phyloP scores from a whole-genome alignment of 1,140 invertebrate species.

The Sinonovacula constricta region DNA sequence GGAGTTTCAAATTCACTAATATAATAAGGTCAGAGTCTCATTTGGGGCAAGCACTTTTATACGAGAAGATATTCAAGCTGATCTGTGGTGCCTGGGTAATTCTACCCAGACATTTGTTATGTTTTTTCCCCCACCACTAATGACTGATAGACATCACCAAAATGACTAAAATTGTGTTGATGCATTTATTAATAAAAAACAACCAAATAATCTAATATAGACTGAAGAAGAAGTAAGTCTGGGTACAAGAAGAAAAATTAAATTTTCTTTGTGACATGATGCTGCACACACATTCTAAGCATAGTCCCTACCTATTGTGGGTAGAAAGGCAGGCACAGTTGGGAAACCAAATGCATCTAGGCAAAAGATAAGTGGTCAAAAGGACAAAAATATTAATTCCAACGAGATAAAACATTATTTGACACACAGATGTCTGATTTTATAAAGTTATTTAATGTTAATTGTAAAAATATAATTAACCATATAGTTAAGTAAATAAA shows the following conservation, averaged over 20 bases:
- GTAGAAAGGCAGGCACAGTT: constrained; percentile 49
- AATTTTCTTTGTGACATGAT: no score
- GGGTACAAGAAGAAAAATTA: neutral
- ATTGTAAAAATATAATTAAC: neutral
- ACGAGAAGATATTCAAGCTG: no score
- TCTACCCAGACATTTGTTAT: no score
- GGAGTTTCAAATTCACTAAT: no score
- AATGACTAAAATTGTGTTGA: neutral
- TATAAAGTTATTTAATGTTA: constrained; percentile 2
- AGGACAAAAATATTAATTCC: neutral
- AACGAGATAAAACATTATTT: neutral
- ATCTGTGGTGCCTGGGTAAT: no score
- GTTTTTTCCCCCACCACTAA: no score
- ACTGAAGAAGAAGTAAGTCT: neutral
- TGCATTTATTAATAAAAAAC: neutral
- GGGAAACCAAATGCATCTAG: constrained; percentile 50
- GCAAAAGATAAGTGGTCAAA: constrained; percentile 17
- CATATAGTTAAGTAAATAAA: constrained; percentile 18
- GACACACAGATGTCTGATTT: neutral
- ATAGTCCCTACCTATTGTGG: constrained; percentile 44
- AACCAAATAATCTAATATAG: neutral
- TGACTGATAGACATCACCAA: neutral
- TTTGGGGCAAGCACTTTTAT: no score
- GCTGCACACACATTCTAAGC: neutral
- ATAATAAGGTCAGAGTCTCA: no score